Conservation (phyloP, 2,888 invertebrate genomes). For the Epsilonema sp. region DNA sequence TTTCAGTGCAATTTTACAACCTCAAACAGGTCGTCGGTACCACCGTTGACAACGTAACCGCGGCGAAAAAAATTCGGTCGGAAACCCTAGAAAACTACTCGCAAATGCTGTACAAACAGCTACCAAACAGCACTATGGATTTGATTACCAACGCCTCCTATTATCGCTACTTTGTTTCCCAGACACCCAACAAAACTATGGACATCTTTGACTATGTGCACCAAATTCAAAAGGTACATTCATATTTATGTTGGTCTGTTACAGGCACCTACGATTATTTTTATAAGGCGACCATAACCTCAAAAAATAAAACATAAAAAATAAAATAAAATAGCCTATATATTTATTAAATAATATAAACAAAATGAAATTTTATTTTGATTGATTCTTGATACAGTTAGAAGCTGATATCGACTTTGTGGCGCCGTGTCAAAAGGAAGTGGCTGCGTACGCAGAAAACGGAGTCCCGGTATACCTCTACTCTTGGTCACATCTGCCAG, state of each 20-base stretch:
- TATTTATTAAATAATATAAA: no score
- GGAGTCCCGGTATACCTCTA: conserved; percentile 21
- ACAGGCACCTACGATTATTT: no score
- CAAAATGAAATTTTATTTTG: no score
- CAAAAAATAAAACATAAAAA: no score
- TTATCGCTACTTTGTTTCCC: conserved; percentile 12
- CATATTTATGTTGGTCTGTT: no score
- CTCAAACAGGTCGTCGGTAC: conserved; percentile 17
- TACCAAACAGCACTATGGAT: conserved; percentile 22
- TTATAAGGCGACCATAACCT: no score
- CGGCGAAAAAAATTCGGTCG: not conserved
- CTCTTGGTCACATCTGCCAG: conserved; percentile 25
- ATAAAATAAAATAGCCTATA: no score
- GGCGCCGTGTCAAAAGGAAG: conserved; percentile 23
- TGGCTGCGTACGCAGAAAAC: conserved; percentile 17
- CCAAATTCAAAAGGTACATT: no score
- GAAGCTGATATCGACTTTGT: conserved; percentile 29
- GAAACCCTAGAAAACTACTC: conserved; percentile 5
- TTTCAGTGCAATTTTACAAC: conserved; percentile 23
- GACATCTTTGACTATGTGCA: no score
- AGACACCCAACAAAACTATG: conserved; percentile 8
- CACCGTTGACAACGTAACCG: conserved; percentile 10
- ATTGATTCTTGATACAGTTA: no score
- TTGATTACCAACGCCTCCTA: conserved; percentile 24
- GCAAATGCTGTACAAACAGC: conserved; percentile 12